Evolutionary conservation across 2,888 invertebrate genomes (phyloP).

Genomic region (Oeneis ivallda): DNA sequence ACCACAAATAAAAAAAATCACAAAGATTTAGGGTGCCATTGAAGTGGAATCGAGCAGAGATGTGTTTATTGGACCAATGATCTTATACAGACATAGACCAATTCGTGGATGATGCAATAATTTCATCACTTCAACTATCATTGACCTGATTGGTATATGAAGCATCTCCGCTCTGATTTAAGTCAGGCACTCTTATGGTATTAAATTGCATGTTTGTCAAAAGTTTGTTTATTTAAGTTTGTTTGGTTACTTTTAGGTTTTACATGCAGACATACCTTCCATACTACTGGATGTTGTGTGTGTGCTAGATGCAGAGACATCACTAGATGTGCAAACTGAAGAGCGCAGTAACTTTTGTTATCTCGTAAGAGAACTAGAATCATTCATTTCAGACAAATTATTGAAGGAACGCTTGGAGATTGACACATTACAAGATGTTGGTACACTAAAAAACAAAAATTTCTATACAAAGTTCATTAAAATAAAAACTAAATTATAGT

Average conservation of each 20-base stretch:
- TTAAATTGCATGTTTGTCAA: no score
- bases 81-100: no score
- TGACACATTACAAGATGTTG: conserved; percentile 95
- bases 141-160: no score
- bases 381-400: conserved; percentile 91
- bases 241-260: conserved; percentile 78
- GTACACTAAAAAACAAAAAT: conserved; percentile 92
- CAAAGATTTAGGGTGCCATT: no score
- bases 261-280: conserved; percentile 91
- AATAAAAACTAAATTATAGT: conserved; percentile 99
- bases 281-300: conserved; percentile 92
- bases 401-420: conserved; percentile 96
- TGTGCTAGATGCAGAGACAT: conserved; percentile 91
- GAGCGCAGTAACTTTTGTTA: conserved; percentile 89
- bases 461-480: conserved; percentile 98
- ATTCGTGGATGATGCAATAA: no score
- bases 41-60: no score
- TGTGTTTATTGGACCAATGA: no score
- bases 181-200: no score
- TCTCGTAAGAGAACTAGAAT: conserved; percentile 90
- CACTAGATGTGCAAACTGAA: conserved; percentile 85
- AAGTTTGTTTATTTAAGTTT: neutral
- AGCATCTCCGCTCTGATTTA: no score
- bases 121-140: no score
- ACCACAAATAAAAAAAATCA: no score